Evolutionary conservation across 2,113 vertebrate species (phyloP), one percentile per base, ranked within the genome.

Genomic region (Tupaia tana): DNA sequence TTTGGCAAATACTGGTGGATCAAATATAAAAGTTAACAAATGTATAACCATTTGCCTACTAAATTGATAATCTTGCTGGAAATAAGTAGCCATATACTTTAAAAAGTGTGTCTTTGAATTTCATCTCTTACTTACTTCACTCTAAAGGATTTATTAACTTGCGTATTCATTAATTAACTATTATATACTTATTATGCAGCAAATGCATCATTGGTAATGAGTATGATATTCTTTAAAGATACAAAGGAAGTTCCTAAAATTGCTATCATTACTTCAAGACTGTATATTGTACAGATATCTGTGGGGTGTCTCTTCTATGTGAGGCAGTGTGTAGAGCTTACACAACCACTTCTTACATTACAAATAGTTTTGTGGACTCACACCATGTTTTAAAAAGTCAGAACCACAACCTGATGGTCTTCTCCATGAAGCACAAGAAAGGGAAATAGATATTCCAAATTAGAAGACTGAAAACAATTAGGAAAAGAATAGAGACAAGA

Each of bases 321-420:
- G 79, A 66, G 64, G 54, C 63, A 54, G 59, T n/a, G n/a, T 9
- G 19, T 6, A 14, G 59, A 16, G 75, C 10, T 89, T 91, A 59
- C n/a, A 20, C 61, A 69, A 34, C 80, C 22, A 9, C 43, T 3
- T 34, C 69, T 56, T 27, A 86, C 29, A 24, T 67, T 27, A 31
- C 10, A 56, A 4, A 52, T 81, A 5, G 24, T 56, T 95, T 89
- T 79, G 54, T 86, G 69, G 77, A 66, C 59, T 31, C 15, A 25
- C 25, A 52, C 34, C 56, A 7, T 52, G 52, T 29, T 95, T 94
- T 86, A 27, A 29, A 93, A 86, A 91, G 90, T 75, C 9, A 78
- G 59, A 20, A 20, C 84, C 61, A 90, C 29, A 12, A 18, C 63
- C 16, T 54, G 4, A 27, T 31, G 16, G 52, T 54, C 52, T 94